Conservation (phyloP, 1,140 invertebrate genomes). For the Eumaeus atala region DNA sequence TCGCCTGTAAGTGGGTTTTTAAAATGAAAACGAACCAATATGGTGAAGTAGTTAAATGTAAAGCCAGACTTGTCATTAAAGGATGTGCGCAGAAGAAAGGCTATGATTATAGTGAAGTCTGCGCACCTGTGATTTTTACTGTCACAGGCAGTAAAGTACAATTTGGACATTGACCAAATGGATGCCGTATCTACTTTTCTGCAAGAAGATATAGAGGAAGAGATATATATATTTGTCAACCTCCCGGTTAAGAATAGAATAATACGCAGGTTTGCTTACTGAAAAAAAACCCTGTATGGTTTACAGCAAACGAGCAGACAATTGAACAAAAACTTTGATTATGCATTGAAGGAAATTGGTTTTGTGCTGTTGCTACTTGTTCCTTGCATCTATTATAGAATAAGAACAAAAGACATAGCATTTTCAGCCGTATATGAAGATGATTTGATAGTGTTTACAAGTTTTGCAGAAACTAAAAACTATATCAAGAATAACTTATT, state of each 20-base stretch:
- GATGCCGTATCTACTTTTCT: conserved; percentile 49
- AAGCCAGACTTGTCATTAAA: too few species aligned
- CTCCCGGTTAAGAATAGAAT: conserved; percentile 31
- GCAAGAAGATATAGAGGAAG: conserved; percentile 58
- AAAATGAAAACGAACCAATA: too few species aligned
- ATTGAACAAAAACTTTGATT: background rate
- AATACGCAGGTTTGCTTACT: conserved; percentile 43
- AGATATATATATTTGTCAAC: conserved; percentile 58
- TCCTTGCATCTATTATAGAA: conserved; percentile 1
- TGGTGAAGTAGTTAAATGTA: too few species aligned
- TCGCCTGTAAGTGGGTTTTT: too few species aligned
- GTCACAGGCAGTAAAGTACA: conserved; percentile 40
- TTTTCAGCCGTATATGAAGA: background rate
- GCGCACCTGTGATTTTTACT: too few species aligned
- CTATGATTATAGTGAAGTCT: too few species aligned
- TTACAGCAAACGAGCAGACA: background rate
- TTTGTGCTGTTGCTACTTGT: background rate
- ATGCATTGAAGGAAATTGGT: background rate
- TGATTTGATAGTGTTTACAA: background rate
- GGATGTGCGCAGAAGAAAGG: too few species aligned
- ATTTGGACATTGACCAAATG: conserved; percentile 35
- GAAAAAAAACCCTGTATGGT: conserved; percentile 39
- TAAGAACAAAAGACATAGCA: background rate
- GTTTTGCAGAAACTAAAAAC: background rate
- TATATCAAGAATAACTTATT: background rate